phyloP scores from a whole-genome alignment of 2,113 vertebrate species.

The Chamaetylas fuelleborni region DNA sequence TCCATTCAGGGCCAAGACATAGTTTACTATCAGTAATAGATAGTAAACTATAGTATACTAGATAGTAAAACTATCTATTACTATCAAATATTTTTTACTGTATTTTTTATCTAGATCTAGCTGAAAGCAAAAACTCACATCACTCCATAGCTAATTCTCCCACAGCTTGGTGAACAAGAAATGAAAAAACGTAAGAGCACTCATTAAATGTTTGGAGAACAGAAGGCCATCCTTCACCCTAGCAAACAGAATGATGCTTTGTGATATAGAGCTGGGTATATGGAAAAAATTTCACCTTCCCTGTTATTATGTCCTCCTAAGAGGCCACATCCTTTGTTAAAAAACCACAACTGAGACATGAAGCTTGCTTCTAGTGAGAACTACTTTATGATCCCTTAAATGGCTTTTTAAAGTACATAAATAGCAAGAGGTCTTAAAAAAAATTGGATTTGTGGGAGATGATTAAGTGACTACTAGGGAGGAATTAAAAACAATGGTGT shows the following conservation, averaged over 20 bases:
- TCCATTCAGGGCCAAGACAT: background rate
- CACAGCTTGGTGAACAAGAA: background rate
- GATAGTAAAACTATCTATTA: too few relatives aligned
- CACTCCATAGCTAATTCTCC: background rate
- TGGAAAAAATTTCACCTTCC: background rate
- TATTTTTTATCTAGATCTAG: background rate
- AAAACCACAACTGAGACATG: background rate
- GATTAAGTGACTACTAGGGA: background rate
- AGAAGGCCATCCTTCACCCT: background rate
- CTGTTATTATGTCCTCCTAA: background rate
- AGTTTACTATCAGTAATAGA: background rate
- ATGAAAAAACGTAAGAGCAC: background rate
- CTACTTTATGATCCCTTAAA: background rate
- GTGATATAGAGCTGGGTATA: background rate
- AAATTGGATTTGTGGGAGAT: background rate
- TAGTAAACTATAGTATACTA: too few relatives aligned
- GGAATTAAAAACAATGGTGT: background rate
- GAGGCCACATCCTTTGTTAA: background rate
- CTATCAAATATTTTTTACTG: too few relatives aligned
- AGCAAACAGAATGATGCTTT: background rate
- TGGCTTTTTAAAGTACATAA: background rate
- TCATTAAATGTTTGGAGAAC: accelerated
- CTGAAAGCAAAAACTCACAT: background rate
- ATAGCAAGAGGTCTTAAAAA: background rate
- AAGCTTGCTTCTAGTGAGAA: background rate